Evolutionary conservation across 1,140 invertebrate genomes (phyloP).

Genomic region (Meloidogyne floridensis): DNA sequence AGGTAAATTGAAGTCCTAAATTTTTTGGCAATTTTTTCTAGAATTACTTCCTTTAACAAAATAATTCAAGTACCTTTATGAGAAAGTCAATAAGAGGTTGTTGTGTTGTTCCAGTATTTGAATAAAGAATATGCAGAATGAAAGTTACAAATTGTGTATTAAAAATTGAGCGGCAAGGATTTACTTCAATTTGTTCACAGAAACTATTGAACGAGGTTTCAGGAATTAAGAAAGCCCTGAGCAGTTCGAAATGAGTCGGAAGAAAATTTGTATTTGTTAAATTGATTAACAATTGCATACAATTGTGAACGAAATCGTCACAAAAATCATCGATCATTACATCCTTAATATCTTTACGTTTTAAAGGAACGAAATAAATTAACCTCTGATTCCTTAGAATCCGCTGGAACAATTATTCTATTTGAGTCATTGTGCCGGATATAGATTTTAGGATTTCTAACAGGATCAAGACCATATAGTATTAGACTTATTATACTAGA

Average conservation of each 20-base stretch:
- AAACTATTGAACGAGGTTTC: constrained; percentile 23
- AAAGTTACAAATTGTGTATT: constrained; percentile 37
- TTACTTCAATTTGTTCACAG: constrained; percentile 31
- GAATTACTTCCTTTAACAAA: not conserved
- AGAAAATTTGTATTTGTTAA: constrained; percentile 44
- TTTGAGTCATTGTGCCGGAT: not conserved
- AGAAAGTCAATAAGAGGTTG: constrained; percentile 42
- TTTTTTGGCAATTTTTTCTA: constrained; percentile 2
- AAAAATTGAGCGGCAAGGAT: constrained; percentile 36
- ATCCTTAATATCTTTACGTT: not conserved
- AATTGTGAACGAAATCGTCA: constrained; percentile 29
- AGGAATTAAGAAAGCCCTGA: constrained; percentile 25
- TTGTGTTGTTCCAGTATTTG: constrained; percentile 31
- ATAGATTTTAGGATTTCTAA: constrained; percentile 7
- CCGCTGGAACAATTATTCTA: not conserved
- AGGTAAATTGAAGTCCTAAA: constrained; percentile 38
- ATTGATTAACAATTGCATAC: constrained; percentile 43
- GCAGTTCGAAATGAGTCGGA: constrained; percentile 38
- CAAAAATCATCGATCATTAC: constrained; percentile 16
- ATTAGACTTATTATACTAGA: constrained; percentile 19
- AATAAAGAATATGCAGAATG: constrained; percentile 39
- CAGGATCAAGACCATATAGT: constrained; percentile 25
- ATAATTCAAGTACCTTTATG: constrained; percentile 35
- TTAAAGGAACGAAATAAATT: not conserved
- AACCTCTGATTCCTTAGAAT: not conserved